Evolutionary conservation across 2,113 vertebrate species (phyloP).

Genomic region (Sula dactylatra): DNA sequence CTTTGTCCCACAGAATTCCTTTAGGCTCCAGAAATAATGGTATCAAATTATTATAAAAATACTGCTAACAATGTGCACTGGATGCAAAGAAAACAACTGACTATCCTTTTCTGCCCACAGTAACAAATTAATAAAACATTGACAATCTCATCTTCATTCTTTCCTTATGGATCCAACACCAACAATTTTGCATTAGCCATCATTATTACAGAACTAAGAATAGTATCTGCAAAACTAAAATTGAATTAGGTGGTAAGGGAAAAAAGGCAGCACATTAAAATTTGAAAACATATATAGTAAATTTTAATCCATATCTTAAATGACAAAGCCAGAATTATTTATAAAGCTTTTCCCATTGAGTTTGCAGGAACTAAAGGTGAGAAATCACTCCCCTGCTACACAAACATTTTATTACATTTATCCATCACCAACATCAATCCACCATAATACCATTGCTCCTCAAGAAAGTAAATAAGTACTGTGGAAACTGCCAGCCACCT

Average conservation of each 20-base stretch:
- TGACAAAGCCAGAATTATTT: constrained; percentile 37
- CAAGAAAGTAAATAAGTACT: neutral
- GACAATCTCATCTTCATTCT: neutral
- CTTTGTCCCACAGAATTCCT: neutral
- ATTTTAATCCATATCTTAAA: constrained; percentile 46
- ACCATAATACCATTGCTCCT: neutral
- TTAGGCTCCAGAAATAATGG: neutral
- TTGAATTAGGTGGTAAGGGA: neutral
- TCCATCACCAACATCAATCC: neutral
- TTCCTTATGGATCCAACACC: neutral
- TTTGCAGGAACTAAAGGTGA: neutral
- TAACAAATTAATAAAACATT: neutral
- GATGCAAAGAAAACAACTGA: neutral
- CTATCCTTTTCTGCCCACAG: neutral
- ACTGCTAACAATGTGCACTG: neutral
- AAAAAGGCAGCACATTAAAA: constrained; percentile 18
- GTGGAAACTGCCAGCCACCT: neutral
- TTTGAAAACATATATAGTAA: constrained; percentile 3
- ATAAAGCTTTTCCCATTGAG: neutral
- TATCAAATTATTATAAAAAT: neutral
- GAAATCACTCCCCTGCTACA: neutral
- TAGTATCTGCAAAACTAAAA: neutral
- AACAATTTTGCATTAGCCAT: neutral
- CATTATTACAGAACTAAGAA: neutral
- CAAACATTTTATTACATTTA: constrained; percentile 7